Evolutionary conservation across 2,113 vertebrate species (phyloP), one percentile per base, ranked within the genome.

Genomic region (Chitala chitala): DNA sequence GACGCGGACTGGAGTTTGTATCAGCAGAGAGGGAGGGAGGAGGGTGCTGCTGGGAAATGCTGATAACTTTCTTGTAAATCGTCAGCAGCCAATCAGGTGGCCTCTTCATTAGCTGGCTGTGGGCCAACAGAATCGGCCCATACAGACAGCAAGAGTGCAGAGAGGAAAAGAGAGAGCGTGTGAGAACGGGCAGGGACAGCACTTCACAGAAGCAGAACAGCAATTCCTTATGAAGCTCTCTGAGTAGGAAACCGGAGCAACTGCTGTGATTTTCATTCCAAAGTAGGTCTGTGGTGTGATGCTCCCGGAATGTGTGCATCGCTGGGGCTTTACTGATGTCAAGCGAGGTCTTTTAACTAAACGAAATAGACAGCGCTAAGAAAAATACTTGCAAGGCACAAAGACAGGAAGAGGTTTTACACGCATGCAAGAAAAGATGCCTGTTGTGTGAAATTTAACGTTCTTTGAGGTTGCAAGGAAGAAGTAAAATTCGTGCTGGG

Each of bases 1-100:
- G 68, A 2, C 17, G 36, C n/a, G 24, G 22, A 38, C 22, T 59
- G 20, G 4, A 44, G 40, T 31, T 50, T 31, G 44, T 69, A 22
- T 31, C 46, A n/a, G 48, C 29, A 2, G 24, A 15, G 15, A 51
- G 1, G 44, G 42, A 36, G 46, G 48, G 44, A 51, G 66, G 50
- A 20, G 15, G 69, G 70, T 24, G 29, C 17, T 73, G 72, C 72
- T 38, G 72, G 72, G 72, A 73, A 73, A 6, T 20, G 64, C 40
- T 24, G 72, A 29, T 20, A 20, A 58, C 46, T 46, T 73, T 73
- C 72, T 58, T 63, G 72, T 73, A 73, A 73, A 58, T 63, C n/a
- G 20, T 20, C 26, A 17, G 4, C 3, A 31, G 31, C 72, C 44
- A 73, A 73, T 73, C 42, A 51, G 58, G 38, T 29, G 7, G 72